Evolutionary conservation across 2,888 invertebrate species (phyloP), one percentile per base, ranked within the genome.

Genomic region (Cordilura impudica): DNA sequence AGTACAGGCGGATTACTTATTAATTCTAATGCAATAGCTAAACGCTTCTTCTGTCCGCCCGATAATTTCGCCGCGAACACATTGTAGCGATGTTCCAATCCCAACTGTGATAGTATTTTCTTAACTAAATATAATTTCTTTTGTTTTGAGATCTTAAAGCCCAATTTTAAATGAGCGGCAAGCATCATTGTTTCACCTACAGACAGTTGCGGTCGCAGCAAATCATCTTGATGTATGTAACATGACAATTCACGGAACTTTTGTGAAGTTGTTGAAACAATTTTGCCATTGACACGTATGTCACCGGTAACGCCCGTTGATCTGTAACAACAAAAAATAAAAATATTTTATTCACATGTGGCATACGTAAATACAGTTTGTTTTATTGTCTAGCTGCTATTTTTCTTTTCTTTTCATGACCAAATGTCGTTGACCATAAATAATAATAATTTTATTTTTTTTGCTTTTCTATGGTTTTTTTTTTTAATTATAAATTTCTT

Each of bases 1-100:
- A 96, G 92, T 71, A 97, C 93, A 16, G 96, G 95, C 8, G 96
- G 96, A 88, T 96, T 97, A 83, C 95, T 96, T 54, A 96, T 93
- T 76, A 96, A 91, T 87, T 96, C 96, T 81, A 96, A 90, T 4
- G 96, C 96, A 53, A 96, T 95, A 1, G 95, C 95, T 56, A 96
- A 91, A 56, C 96, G 92, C 86, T 96, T 94, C 83, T 93, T 93
- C 87, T 96, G 96, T 2, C 96, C 96, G n/a, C 96, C 96, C 0
- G 96, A 96, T 39, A 97, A 90, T 84, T 93, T 93, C 19, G 91
- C 91, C 49, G 95, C 93, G 14, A 94, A 87, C 0, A 95, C 95
- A 85, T 93, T 92, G 18, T 92, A 91, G 70, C 94, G 92, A 61
- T 93, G 93, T 81, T 92, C 92, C 60, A 96, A 89, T 4, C 95